Base-by-base conservation (phyloP, 1,140 invertebrate species). In the Diabrotica undecimpunctata region DNA sequence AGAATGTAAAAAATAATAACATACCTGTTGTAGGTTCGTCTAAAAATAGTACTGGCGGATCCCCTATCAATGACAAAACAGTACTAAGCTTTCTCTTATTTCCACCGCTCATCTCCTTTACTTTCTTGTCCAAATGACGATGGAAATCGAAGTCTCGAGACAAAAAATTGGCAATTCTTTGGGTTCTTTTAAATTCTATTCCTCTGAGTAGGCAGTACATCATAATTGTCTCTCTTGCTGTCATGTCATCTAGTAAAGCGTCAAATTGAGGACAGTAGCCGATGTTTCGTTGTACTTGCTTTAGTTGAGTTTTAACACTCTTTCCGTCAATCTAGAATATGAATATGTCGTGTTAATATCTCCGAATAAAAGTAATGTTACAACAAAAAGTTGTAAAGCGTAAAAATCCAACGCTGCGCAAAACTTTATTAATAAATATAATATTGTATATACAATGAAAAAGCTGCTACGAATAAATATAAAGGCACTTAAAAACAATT, bases 71-170 rank as follows among this genome's bases (percentile, higher is more conserved):
- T 7, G 96, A 92, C 55, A 99, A 87, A 0, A 95, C 95, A 51
- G 95, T 94, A 69, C 93, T 97, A 25, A 99, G 80, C 79, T 98
- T 97, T 52, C 96, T 84, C 77, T 96, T 97, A 71, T 97, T 99
- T 0, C 96, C 97, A 10, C 94, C 94, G 75, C 93, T 96, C 74
- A 90, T 91, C 78, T 81, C 83, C 67, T 79, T 79, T 14, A 87
- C 83, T 76, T 81, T 69, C 64, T 85, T 85, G 62, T 85, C 79
- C 5, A 85, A 69, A 74, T 85, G 82, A 57, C 81, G 78, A 10
- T 71, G 67, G 69, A 84, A 84, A 51, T 83, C 81, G 11, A 85
- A 78, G 8, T 80, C 76, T 10, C 64, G 74, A 6, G 81, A 78
- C 56, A 83, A 64, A 12, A 79, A 74, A 68, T 78, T 70, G 25